Evolutionary conservation across 2,888 invertebrate species (phyloP).

Genomic region (Tillus elongatus): DNA sequence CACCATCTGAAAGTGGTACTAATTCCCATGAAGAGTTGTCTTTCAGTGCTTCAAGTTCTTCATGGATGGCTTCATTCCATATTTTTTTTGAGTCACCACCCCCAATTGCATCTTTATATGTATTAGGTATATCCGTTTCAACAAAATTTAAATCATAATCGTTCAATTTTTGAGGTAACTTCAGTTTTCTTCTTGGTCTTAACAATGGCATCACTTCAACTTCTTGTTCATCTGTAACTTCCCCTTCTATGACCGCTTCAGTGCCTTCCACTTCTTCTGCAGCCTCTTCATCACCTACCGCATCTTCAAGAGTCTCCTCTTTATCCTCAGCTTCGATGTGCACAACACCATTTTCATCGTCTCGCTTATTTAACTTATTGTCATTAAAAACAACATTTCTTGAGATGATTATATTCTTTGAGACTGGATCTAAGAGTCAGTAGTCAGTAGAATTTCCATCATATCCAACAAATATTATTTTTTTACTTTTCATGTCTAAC

Average conservation of each 20-base stretch:
- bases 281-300: neutral
- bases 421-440: conserved; percentile 19
- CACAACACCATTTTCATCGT: neutral
- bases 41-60: conserved; percentile 18
- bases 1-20: conserved; percentile 12
- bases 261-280: conserved; percentile 4
- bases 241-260: neutral
- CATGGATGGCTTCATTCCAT: conserved; percentile 20
- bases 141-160: conserved; percentile 5
- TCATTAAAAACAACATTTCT: conserved; percentile 23
- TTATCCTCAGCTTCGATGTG: neutral
- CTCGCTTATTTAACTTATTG: too few species aligned
- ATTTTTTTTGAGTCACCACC: neutral
- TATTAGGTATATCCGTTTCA: conserved; percentile 6
- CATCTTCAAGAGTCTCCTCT: neutral
- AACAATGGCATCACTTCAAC: neutral
- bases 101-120: neutral
- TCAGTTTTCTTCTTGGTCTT: conserved; percentile 6
- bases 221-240: conserved; percentile 1
- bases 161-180: neutral
- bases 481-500: conserved; percentile 14
- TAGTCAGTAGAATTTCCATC: conserved; percentile 19
- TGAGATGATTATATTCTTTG: conserved; percentile 20
- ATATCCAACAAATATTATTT: conserved; percentile 18
- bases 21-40: conserved; percentile 21